Evolutionary conservation across 1,140 invertebrate species (phyloP), one percentile per base, ranked within the genome.

Genomic region (Pantala flavescens): DNA sequence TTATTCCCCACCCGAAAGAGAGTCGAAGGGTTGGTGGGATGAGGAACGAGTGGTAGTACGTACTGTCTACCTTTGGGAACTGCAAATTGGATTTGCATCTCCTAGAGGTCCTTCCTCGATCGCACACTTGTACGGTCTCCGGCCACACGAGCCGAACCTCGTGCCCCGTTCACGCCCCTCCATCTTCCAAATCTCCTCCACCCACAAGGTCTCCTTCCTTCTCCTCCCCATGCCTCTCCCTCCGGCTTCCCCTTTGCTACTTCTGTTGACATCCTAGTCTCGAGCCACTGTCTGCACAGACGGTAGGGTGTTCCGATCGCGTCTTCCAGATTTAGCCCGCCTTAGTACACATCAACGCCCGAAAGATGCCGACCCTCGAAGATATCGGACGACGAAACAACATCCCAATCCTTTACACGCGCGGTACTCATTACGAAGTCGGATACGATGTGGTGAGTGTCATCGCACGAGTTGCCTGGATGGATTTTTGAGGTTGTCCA

Each of bases 391-490:
- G 90, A 73, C 86, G 90, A 23, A 87, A 88, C 73, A 87, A 85
- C 7, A 88, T 95, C 63, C 92, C 93, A 0, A 87, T 94, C 24
- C 84, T 94, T 73, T 89, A 93, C 80, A 88, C 89, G 0, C 84
- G 86, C 77, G 93, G 93, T 74, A 92, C 89, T 0, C 89, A 94
- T 80, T 94, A 94, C 81, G 91, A 94, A 81, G 89, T 94, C 55
- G 93, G 93, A 76, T 94, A 87, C 80, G 91, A 93, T 84, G 88
- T 93, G 80, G 93, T 95, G 85, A 90, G 88, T 83, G 79, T 28
- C n/a, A 21, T 63, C 12, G 5, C 2, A 36, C 3, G 28, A 36
- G 9, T 36, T 36, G 9, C 9, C 2, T 36, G 9, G n/a, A n/a
- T n/a, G 28, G 28, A 36, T 36, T 36, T 36, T 9, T 36, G 28